Evolutionary conservation across 2,888 invertebrate species (phyloP), one percentile per base, ranked within the genome.

Genomic region (Steinernema carpocapsae): DNA sequence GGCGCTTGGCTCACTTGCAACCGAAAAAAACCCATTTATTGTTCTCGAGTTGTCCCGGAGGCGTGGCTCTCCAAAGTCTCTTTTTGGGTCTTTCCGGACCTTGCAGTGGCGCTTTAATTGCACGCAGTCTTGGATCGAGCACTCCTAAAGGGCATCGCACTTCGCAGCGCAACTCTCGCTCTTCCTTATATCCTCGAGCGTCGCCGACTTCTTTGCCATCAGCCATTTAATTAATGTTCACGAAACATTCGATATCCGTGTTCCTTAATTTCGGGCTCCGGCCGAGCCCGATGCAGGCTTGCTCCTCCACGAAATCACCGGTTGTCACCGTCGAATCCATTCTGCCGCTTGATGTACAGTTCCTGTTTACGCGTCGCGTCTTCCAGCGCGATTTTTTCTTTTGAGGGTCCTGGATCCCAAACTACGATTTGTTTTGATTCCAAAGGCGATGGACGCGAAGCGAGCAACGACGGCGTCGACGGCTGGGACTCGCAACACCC

Each of bases 11-110:
- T 22, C 64, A 32, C 32, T 26, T 37, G 17, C 17, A 17, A 17
- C 32, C n/a, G 26, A 17, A 64, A 64, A 48, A 64, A 64, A 64
- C 64, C 32, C 64, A 64, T 64, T 64, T 56, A 56, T 64, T 64
- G 48, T 48, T 48, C 48, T 14, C 48, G 48, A 48, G 14, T 7
- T 19, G 64, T 64, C 32, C 64, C 14, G 32, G 14, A 64, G 14
- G 64, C 32, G 32, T 29, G 24, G 64, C 17, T n/a, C 32, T 37
- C 37, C 26, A 12, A 14, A 64, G 64, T 64, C 32, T 14, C 64
- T 14, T 24, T 26, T 56, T 4, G 56, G 26, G 6, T 14, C 43
- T 14, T 43, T 43, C 43, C 43, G 43, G 17, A n/a, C 48, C 17
- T 19, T 48, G 56, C 56, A 26, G 56, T 56, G 4, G 14, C 56